Percentiles rank a stretch among this genome's conserved stretches.
These are phyloP conservation scores for Eucidaris tribuloides DNA, from an alignment of 35 echinoderm and acorn worm species.

Conservation along the genomic window DNA sequence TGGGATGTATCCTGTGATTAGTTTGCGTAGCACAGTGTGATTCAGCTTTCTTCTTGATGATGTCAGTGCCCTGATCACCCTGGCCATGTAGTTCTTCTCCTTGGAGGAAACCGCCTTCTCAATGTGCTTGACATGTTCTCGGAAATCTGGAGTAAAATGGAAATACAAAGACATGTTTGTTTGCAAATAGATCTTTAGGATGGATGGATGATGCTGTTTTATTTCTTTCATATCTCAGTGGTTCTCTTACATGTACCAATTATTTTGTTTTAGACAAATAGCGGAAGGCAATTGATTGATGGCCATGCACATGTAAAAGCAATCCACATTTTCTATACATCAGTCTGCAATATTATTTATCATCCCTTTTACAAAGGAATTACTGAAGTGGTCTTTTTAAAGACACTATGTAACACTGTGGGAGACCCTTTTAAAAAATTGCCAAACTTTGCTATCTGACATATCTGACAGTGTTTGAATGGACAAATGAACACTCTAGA, in stretches of 20 bases:
- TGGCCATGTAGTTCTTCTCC: constrained; percentile 93
- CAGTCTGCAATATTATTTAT: too few species aligned
- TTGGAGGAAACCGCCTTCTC: constrained; percentile 96
- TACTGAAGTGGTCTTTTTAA: too few species aligned
- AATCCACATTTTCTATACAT: too few species aligned
- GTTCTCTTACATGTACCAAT: not conserved
- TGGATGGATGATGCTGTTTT: not conserved
- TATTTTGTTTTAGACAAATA: not conserved
- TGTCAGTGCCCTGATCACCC: constrained; percentile 79
- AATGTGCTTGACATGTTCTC: constrained; percentile 99
- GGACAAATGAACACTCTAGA: too few species aligned
- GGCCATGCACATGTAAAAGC: too few species aligned
- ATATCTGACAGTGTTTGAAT: too few species aligned
- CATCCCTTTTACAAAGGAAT: too few species aligned
- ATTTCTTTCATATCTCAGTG: not conserved
- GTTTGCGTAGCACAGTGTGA: constrained; percentile 77
- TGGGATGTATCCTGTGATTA: constrained; percentile 88
- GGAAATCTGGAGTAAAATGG: constrained; percentile 72
- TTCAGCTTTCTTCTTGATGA: constrained; percentile 92
- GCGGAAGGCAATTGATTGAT: not conserved
- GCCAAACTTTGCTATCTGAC: too few species aligned
- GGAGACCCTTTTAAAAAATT: too few species aligned
- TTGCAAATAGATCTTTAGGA: not conserved
- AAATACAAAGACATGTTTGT: not conserved
- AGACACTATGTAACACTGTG: too few species aligned